Evolutionary conservation across 2,888 invertebrate genomes (phyloP).

Genomic region (Diadromus collaris): DNA sequence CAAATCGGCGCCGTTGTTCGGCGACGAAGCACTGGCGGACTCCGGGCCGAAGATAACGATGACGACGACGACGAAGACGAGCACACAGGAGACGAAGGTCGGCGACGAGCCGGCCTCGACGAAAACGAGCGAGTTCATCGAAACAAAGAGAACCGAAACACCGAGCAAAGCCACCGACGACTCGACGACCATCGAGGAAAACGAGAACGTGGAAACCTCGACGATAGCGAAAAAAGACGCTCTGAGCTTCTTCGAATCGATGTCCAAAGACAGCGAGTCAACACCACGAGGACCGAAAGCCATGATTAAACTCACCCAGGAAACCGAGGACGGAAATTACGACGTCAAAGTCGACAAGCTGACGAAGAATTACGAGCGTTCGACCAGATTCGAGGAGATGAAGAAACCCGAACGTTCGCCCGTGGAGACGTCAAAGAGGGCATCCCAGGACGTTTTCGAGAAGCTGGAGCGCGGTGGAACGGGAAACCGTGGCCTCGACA

Average conservation of each 20-base stretch:
- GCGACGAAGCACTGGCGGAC: slow-evolving; percentile 57
- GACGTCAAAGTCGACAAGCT: slow-evolving; percentile 77
- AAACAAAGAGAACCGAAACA: slow-evolving; percentile 57
- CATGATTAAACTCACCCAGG: slow-evolving; percentile 77
- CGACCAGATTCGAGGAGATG: slow-evolving; percentile 75
- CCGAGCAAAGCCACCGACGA: slow-evolving; percentile 37
- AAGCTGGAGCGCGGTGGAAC: slow-evolving; percentile 74
- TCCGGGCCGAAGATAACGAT: slow-evolving; percentile 58
- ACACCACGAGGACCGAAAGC: slow-evolving; percentile 77
- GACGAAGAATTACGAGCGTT: slow-evolving; percentile 77
- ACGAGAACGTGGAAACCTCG: slow-evolving; percentile 81
- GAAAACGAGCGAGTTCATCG: slow-evolving; percentile 59
- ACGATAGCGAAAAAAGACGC: slow-evolving; percentile 85
- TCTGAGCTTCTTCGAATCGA: slow-evolving; percentile 85
- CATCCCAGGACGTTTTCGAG: slow-evolving; percentile 75
- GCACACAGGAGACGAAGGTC: slow-evolving; percentile 57
- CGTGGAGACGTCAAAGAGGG: slow-evolving; percentile 70
- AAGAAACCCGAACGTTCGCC: slow-evolving; percentile 71
- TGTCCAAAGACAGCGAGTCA: slow-evolving; percentile 81
- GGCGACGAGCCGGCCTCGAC: slow-evolving; percentile 60
- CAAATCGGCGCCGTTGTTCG: slow-evolving; percentile 73
- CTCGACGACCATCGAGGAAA: slow-evolving; percentile 68
- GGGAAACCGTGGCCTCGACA: slow-evolving; percentile 73
- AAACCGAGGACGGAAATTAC: slow-evolving; percentile 71
- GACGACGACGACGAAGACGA: slow-evolving; percentile 60